Percentiles rank a stretch among this genome's conserved stretches.
Conservation (phyloP, 2,113 vertebrate species). For the Phoenicopterus ruber region DNA sequence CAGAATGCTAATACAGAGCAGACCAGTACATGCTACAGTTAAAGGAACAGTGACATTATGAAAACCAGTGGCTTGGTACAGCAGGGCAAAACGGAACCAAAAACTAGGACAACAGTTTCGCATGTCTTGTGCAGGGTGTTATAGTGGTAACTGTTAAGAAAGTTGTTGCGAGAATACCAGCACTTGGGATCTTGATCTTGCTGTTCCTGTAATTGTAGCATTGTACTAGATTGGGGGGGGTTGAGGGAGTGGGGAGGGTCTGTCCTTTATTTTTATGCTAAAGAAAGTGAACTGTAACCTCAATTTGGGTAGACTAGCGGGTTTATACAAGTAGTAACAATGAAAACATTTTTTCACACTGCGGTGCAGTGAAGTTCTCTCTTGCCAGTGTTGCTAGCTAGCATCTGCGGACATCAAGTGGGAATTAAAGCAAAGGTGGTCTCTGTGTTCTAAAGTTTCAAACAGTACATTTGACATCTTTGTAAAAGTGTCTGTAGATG, state of each 20-base stretch:
- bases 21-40: not conserved
- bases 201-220: not conserved
- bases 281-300: not conserved
- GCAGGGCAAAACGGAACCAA: not conserved
- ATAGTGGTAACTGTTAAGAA: not conserved
- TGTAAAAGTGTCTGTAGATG: not conserved
- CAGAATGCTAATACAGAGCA: not conserved
- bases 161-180: not conserved
- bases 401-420: not conserved
- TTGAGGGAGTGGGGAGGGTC: no score
- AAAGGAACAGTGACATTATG: not conserved
- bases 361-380: not conserved
- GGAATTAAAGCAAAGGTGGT: not conserved
- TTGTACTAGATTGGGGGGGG: not conserved
- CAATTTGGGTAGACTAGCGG: not conserved
- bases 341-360: not conserved
- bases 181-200: not conserved
- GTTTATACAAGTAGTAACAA: not conserved
- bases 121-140: not conserved
- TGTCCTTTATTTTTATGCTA: not conserved
- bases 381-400: not conserved
- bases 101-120: not conserved
- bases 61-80: not conserved
- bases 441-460: not conserved
- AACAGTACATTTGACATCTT: not conserved